Evolutionary conservation across 1,140 invertebrate species (phyloP).

Genomic region (Bathynomus jamesi): DNA sequence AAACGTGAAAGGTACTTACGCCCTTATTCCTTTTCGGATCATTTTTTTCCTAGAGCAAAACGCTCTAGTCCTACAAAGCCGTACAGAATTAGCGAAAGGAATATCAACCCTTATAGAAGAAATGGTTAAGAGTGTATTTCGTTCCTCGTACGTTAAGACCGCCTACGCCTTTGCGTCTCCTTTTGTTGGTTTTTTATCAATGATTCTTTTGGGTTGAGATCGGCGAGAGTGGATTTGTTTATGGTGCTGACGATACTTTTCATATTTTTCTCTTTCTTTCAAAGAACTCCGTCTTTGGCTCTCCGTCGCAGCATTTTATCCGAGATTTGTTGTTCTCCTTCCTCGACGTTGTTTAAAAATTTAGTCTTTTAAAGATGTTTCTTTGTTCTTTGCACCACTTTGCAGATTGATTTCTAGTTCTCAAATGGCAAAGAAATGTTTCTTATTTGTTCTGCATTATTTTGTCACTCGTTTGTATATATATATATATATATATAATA

Average conservation of each 20-base stretch:
- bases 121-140: background rate
- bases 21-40: background rate
- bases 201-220: too few species aligned
- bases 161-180: too few species aligned
- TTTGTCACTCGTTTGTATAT: too few species aligned
- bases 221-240: background rate
- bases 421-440: too few species aligned
- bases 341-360: background rate
- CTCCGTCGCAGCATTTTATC: background rate
- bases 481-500: too few species aligned
- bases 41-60: background rate
- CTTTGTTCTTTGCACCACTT: too few species aligned
- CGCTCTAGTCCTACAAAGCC: background rate
- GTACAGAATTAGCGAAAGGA: background rate
- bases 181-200: too few species aligned
- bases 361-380: background rate
- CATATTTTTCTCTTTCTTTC: background rate
- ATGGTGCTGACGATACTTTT: background rate
- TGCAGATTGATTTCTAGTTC: too few species aligned
- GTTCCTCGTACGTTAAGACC: background rate
- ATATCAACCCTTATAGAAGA: background rate
- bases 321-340: background rate
- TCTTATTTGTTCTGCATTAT: too few species aligned
- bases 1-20: background rate
- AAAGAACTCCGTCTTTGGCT: background rate